Conservation (phyloP, 2,797 vertebrate genomes). For the Muscicapa comitata region DNA sequence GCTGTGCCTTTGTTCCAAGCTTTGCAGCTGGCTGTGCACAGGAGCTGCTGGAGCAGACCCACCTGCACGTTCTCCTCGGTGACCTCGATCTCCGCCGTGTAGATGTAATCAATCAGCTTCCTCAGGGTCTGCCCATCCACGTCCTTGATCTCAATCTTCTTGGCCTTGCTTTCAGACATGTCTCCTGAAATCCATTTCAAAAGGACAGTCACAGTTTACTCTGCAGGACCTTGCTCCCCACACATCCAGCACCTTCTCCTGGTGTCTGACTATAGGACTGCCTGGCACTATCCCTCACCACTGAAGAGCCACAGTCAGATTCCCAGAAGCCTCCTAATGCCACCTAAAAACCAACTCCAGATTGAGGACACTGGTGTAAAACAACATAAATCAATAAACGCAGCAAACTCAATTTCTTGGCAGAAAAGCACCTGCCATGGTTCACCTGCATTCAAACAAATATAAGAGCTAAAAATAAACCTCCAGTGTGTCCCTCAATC, state of each 20-base stretch:
- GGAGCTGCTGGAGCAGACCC: background rate
- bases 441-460: background rate
- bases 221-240: background rate
- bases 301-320: background rate
- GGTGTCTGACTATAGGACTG: background rate
- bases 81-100: conserved; percentile 93
- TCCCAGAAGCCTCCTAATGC: background rate
- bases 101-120: conserved; percentile 94
- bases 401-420: background rate
- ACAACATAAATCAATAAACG: background rate
- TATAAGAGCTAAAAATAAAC: background rate
- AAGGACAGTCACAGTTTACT: background rate
- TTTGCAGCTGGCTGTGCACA: background rate
- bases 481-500: background rate
- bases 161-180: conserved; percentile 96
- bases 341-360: background rate
- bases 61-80: conserved; percentile 97
- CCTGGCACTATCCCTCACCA: background rate
- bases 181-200: conserved; percentile 80
- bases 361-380: background rate
- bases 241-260: background rate
- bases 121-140: conserved; percentile 90
- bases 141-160: conserved; percentile 92
- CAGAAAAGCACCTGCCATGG: background rate
- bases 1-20: background rate